Percentiles rank a stretch among this genome's conserved stretches.
Conservation (phyloP, 2,888 invertebrate genomes). For the Eledona agricola region DNA sequence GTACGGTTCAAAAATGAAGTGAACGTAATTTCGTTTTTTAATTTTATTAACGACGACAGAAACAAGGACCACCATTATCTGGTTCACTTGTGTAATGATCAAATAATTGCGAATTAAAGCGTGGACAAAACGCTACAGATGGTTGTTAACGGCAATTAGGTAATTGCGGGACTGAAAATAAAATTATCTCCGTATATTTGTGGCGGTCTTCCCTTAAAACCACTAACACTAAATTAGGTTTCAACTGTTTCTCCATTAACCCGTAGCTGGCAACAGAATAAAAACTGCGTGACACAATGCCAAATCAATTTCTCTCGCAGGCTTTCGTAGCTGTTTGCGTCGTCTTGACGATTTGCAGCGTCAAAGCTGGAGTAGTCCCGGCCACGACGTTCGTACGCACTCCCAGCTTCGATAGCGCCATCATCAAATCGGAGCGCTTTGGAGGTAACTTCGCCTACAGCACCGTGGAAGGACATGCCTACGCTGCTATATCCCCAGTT, state of each 20-base stretch:
- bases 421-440: constrained; percentile 64
- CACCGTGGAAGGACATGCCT: constrained; percentile 65
- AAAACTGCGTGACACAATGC: constrained; percentile 18
- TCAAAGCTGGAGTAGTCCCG: constrained; percentile 43
- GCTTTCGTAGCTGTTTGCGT: constrained; percentile 42
- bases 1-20: too few species aligned
- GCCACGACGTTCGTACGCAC: constrained; percentile 57
- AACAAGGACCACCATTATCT: constrained; percentile 6
- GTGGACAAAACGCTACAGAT: constrained; percentile 19
- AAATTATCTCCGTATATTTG: constrained; percentile 25
- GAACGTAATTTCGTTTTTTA: too few species aligned
- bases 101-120: constrained; percentile 19
- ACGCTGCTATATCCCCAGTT: constrained; percentile 56
- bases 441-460: constrained; percentile 68
- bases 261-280: constrained; percentile 6
- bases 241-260: constrained; percentile 3
- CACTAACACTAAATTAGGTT: constrained; percentile 7
- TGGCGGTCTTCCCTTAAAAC: constrained; percentile 13
- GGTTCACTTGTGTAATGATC: constrained; percentile 13
- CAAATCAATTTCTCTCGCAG: constrained; percentile 36
- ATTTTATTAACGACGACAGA: not conserved
- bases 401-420: constrained; percentile 64
- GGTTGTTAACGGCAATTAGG: constrained; percentile 23
- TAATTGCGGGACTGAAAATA: constrained; percentile 27
- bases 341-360: constrained; percentile 54